A percentile compares a stretch with the other conserved stretches of the same genome.
These are phyloP conservation scores for Macrotis lagotis DNA, from an alignment of 2,113 vertebrate species.

Conservation along the genomic window DNA sequence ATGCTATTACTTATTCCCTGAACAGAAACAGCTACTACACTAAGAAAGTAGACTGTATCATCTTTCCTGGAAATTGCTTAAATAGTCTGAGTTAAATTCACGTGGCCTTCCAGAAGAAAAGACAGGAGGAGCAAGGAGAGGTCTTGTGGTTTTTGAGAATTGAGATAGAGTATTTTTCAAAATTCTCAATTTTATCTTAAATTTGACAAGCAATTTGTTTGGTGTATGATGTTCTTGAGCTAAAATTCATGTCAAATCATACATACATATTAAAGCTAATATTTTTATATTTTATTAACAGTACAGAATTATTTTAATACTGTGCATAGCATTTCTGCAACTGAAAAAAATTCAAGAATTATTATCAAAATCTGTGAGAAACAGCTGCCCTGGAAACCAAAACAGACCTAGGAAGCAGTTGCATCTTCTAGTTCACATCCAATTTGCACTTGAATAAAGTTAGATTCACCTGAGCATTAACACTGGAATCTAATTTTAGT, in stretches of 20 bases:
- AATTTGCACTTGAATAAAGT: constrained; percentile 70
- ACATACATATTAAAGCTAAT: neutral
- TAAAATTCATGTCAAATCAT: neutral
- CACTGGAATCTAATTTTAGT: constrained; percentile 70
- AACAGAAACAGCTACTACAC: constrained; percentile 12
- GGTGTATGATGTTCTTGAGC: neutral
- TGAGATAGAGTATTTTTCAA: neutral
- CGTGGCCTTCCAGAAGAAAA: neutral
- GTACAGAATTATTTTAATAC: constrained; percentile 28
- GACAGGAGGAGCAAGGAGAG: neutral
- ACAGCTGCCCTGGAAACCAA: constrained; percentile 11
- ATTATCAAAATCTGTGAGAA: constrained; percentile 26
- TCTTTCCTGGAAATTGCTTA: neutral
- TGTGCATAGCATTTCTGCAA: constrained; percentile 9
- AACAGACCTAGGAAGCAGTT: constrained; percentile 43
- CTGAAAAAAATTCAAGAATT: constrained; percentile 9
- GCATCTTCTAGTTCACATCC: constrained; percentile 60
- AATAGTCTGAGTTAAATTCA: constrained; percentile 2
- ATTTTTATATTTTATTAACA: constrained; percentile 39
- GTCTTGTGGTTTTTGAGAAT: neutral
- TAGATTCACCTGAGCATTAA: constrained; percentile 65
- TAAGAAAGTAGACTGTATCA: constrained; percentile 17
- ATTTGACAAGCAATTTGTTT: constrained; percentile 45
- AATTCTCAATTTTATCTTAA: neutral
- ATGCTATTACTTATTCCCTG: constrained; percentile 22